These are phyloP conservation scores for Rhea americana DNA, from an alignment of 2,113 vertebrate species.

Conservation along the genomic window DNA sequence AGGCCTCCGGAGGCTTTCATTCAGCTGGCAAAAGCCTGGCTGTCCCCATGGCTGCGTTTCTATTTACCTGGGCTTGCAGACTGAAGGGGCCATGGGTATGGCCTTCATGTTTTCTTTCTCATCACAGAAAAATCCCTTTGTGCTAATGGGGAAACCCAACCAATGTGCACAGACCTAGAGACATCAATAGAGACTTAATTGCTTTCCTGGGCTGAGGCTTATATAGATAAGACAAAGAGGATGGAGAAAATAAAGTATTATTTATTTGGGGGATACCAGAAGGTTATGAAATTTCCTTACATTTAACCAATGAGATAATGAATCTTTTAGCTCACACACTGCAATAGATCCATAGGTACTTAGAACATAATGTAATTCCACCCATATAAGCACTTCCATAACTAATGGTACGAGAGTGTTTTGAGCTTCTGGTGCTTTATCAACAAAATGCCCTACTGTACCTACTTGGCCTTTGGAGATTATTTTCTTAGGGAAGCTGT, in stretches of 20 bases:
- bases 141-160: background rate
- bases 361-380: conserved; percentile 47
- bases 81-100: rapidly evolving
- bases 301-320: conserved; percentile 25
- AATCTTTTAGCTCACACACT: background rate
- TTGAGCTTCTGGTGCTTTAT: conserved; percentile 75
- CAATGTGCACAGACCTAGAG: rapidly evolving
- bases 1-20: background rate
- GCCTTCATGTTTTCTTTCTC: background rate
- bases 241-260: background rate
- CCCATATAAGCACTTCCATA: conserved; percentile 44
- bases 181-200: background rate
- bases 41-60: background rate
- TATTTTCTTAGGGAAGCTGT: conserved; percentile 81
- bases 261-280: background rate
- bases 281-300: conserved; percentile 1
- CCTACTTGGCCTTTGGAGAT: conserved; percentile 80
- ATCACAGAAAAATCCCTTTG: background rate
- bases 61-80: rapidly evolving
- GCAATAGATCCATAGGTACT: background rate
- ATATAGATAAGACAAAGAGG: background rate
- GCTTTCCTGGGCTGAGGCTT: background rate
- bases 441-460: conserved; percentile 82
- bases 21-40: background rate
- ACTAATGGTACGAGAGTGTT: conserved; percentile 56